These are phyloP conservation scores for Nemurella pictetii DNA, from an alignment of 2,888 invertebrate genomes.

Conservation along the genomic window DNA sequence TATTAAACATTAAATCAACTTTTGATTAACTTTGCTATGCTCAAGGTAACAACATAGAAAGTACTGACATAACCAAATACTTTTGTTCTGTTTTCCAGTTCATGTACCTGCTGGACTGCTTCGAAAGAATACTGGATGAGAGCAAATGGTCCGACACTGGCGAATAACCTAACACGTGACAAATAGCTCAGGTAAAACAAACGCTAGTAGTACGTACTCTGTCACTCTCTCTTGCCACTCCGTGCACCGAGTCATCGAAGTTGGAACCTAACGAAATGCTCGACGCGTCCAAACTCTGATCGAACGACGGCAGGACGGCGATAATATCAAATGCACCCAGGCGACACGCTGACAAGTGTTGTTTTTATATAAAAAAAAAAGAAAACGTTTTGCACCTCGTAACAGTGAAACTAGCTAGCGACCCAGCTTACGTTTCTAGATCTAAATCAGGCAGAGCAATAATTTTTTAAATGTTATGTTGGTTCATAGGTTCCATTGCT, in stretches of 20 bases:
- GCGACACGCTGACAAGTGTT: neutral
- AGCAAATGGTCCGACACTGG: conserved; percentile 82
- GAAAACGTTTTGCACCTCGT: neutral
- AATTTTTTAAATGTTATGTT: neutral
- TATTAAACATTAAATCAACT: neutral
- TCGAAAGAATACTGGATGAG: conserved; percentile 94
- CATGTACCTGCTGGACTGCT: conserved; percentile 89
- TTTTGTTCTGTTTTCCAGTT: conserved; percentile 62
- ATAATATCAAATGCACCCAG: neutral
- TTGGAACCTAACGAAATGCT: neutral
- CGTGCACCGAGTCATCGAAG: neutral
- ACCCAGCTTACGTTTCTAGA: neutral
- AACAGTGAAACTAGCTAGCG: neutral
- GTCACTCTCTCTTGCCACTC: neutral
- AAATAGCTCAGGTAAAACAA: neutral
- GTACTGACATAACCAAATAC: too few relatives aligned
- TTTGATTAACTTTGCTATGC: too few relatives aligned
- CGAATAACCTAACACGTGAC: conserved; percentile 62
- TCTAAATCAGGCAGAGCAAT: neutral
- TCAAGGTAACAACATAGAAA: too few relatives aligned
- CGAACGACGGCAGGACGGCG: neutral
- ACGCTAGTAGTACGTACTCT: neutral
- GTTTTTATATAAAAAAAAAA: neutral
- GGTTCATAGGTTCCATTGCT: neutral
- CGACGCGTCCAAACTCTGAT: neutral